Evolutionary conservation across 2,113 vertebrate genomes (phyloP).

Genomic region (Grallaria varia): DNA sequence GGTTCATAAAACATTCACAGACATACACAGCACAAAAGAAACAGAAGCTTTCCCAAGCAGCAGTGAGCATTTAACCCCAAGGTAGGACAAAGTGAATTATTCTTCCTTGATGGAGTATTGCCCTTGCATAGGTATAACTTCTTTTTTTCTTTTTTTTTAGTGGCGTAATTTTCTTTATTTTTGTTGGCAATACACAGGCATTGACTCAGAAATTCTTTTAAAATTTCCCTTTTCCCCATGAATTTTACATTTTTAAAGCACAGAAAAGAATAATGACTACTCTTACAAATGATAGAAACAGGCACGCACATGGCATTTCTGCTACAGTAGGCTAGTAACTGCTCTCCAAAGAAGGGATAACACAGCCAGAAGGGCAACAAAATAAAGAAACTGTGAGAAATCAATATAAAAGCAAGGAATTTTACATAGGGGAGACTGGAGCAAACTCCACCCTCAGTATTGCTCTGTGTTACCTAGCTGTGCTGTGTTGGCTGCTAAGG

Average conservation of each 20-base stretch:
- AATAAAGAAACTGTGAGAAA: background rate
- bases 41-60: slow-evolving; percentile 68
- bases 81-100: slow-evolving; percentile 63
- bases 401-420: background rate
- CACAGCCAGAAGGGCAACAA: background rate
- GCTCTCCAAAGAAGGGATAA: background rate
- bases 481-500: background rate
- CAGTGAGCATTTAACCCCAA: slow-evolving; percentile 64
- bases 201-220: background rate
- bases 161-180: slow-evolving; percentile 1
- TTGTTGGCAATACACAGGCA: background rate
- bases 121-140: slow-evolving; percentile 51
- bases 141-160: background rate
- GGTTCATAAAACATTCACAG: slow-evolving; percentile 84
- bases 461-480: background rate
- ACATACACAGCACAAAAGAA: slow-evolving; percentile 72
- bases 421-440: background rate
- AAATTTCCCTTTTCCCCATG: background rate
- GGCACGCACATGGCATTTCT: background rate
- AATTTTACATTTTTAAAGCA: background rate
- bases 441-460: background rate
- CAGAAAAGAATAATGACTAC: background rate
- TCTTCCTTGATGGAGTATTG: slow-evolving; percentile 19
- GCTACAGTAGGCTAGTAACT: background rate
- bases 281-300: background rate